A percentile compares a stretch with the other conserved stretches of the same genome.
phyloP scores from a whole-genome alignment of 1,140 invertebrate species.

The Formica exsecta region DNA sequence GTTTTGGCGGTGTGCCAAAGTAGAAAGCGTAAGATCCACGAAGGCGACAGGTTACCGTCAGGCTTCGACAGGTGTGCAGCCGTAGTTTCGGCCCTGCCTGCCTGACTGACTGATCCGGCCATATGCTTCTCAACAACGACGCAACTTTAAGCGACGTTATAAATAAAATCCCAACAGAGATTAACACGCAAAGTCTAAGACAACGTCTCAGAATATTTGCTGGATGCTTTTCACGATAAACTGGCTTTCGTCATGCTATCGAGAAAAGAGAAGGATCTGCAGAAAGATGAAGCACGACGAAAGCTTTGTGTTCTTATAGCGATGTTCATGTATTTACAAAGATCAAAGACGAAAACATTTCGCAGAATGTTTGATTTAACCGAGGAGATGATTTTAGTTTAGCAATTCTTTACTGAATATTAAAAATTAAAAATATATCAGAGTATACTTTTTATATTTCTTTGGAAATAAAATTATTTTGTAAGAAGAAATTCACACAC shows the following conservation, averaged over 20 bases:
- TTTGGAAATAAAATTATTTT: background rate
- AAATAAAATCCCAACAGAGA: conserved; percentile 65
- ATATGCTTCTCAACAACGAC: conserved; percentile 30
- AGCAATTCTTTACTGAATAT: background rate
- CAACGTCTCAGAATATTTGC: conserved; percentile 37
- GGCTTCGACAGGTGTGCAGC: conserved; percentile 60
- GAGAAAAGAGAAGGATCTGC: conserved; percentile 1
- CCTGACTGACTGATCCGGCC: conserved; percentile 47
- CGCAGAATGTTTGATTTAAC: conserved; percentile 44
- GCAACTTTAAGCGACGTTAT: conserved; percentile 28
- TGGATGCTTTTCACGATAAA: conserved; percentile 65
- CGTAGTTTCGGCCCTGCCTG: conserved; percentile 2
- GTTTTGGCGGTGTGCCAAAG: conserved; percentile 61
- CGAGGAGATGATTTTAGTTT: conserved; percentile 45
- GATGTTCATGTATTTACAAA: conserved; percentile 56
- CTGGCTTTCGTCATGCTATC: conserved; percentile 62
- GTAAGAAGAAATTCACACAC: background rate
- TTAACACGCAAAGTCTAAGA: conserved; percentile 35
- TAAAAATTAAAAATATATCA: background rate
- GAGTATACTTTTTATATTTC: background rate
- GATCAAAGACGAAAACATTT: conserved; percentile 41
- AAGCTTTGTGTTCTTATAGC: conserved; percentile 52
- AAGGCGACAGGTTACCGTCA: conserved; percentile 32
- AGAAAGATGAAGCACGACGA: conserved; percentile 17
- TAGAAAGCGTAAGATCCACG: conserved; percentile 17